Evolutionary conservation across 64 coral and sea anemone genomes (phyloP).

Genomic region (Hydrozoanthus tunicans): DNA sequence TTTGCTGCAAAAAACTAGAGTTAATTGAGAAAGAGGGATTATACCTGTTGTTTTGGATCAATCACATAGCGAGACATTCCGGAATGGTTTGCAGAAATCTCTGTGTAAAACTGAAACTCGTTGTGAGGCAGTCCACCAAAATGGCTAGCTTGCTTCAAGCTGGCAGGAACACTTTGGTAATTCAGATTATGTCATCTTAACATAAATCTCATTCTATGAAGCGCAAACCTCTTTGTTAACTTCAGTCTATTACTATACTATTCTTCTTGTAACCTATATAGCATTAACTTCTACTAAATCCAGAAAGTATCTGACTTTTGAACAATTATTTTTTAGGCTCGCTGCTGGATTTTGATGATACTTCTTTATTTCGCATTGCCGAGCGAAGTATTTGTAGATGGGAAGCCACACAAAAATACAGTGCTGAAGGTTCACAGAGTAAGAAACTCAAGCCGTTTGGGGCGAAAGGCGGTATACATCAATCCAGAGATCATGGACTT

Average conservation of each 20-base stretch:
- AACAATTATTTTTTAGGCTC: conserved; percentile 32
- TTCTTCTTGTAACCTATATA: not conserved
- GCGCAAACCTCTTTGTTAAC: not conserved
- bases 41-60: conserved; percentile 7
- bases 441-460: conserved; percentile 22
- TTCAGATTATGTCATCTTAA: not conserved
- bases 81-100: conserved; percentile 24
- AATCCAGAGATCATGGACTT: conserved; percentile 30
- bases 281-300: not conserved
- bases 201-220: not conserved
- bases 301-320: not conserved
- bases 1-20: conserved; percentile 35
- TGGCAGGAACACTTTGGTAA: not conserved
- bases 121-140: not conserved
- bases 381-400: conserved; percentile 36
- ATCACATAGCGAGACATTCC: conserved; percentile 13
- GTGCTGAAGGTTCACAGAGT: conserved; percentile 10
- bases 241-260: not conserved
- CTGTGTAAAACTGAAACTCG: not conserved
- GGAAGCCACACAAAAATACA: not conserved
- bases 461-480: conserved; percentile 2
- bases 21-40: conserved; percentile 16
- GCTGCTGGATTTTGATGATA: conserved; percentile 34
- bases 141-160: conserved; percentile 1
- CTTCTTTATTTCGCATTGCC: conserved; percentile 38